Base-by-base conservation (phyloP, 1,140 invertebrate species). In the Lethocerus indicus region DNA sequence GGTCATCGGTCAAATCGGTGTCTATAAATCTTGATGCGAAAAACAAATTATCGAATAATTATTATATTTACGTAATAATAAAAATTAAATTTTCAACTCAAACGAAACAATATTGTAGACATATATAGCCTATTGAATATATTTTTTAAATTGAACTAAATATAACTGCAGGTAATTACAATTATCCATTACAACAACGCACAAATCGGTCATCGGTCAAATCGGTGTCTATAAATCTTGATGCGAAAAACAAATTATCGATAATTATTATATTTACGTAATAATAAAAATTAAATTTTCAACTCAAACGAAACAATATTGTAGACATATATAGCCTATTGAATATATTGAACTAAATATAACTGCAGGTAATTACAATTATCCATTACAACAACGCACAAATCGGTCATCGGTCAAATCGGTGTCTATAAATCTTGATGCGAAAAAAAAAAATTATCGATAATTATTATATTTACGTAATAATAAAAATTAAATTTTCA, bases 141-240 rank as follows among this genome's bases (percentile, higher is more conserved):
- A 29, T n/a, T n/a, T n/a, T n/a, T n/a, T n/a, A n/a, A n/a, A n/a
- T 7, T 29, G 6, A 28, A 28, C 4, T 18, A 29, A 12, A 46
- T 29, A 27, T 28, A 9, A 32, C n/a, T n/a, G n/a, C n/a, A n/a
- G n/a, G n/a, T n/a, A n/a, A n/a, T n/a, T n/a, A n/a, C n/a, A n/a
- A n/a, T n/a, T n/a, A n/a, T n/a, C n/a, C n/a, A n/a, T n/a, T n/a
- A n/a, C n/a, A n/a, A n/a, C 69, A 71, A 49, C 64, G 63, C 21
- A 63, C 60, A 54, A 71, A 72, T 47, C 64, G 63, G 53, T 68
- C 63, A 7, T 61, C 56, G 2, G 64, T 67, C 24, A 72, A 53
- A 60, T 72, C 70, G 5, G 68, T 71, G 57, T 71, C 70, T 28
- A 71, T 60, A 53, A 72, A 71, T 59, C 68, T 70, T 39, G 24